Percentiles rank a stretch among this genome's conserved stretches.
These are phyloP conservation scores for Pollimyrus isidori DNA, from an alignment of 2,113 vertebrate genomes.

Conservation along the genomic window DNA sequence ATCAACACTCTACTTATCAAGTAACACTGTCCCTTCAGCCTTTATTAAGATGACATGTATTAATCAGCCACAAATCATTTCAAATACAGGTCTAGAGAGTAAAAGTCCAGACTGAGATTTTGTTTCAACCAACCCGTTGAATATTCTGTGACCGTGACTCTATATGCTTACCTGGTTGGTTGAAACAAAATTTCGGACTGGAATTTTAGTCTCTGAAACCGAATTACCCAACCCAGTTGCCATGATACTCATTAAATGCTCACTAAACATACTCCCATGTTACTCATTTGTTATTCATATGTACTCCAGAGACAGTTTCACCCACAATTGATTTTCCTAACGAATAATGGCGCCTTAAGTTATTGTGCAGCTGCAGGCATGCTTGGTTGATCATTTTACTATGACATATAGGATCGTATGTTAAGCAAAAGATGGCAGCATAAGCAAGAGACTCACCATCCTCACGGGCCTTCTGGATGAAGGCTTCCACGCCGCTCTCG, in stretches of 20 bases:
- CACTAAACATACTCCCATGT: background rate
- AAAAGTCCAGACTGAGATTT: too few relatives aligned
- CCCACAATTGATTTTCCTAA: background rate
- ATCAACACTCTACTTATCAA: background rate
- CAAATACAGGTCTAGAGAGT: too few relatives aligned
- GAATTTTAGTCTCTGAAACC: too few relatives aligned
- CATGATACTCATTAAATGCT: background rate
- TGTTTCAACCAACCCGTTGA: too few relatives aligned
- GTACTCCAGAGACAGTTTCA: background rate
- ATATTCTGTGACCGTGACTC: too few relatives aligned
- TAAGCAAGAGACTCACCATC: conserved; percentile 70
- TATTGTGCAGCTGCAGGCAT: background rate
- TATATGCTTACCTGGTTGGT: too few relatives aligned
- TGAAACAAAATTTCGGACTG: too few relatives aligned
- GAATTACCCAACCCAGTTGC: background rate
- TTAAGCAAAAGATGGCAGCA: background rate
- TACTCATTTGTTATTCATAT: background rate
- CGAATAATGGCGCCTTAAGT: background rate
- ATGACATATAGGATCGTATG: background rate
- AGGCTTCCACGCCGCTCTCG: conserved; percentile 91
- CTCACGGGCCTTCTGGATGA: conserved; percentile 91
- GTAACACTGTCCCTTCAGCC: background rate
- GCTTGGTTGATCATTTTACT: background rate
- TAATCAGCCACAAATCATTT: background rate
- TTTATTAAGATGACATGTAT: background rate